Evolutionary conservation across 2,888 invertebrate species (phyloP).

Genomic region (Chydorus sphaericus): DNA sequence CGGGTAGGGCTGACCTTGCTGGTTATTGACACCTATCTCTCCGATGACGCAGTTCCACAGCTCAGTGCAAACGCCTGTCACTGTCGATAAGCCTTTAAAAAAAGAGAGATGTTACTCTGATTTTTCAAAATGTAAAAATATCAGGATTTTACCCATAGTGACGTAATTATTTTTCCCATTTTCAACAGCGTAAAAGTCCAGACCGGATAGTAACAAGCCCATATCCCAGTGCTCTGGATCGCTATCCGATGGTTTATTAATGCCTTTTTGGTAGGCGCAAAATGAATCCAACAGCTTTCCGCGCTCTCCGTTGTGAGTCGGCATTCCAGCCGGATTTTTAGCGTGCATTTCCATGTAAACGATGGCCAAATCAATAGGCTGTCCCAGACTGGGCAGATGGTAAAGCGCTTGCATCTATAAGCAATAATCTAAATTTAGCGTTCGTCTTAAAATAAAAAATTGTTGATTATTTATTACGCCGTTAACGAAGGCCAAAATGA

Average conservation of each 20-base stretch:
- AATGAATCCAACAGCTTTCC: conserved; percentile 53
- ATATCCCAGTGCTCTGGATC: conserved; percentile 67
- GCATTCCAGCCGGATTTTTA: conserved; percentile 44
- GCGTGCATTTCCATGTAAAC: conserved; percentile 55
- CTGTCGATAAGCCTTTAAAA: background rate
- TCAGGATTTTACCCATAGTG: conserved; percentile 46
- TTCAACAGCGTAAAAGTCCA: conserved; percentile 57
- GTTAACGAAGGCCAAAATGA: conserved; percentile 63
- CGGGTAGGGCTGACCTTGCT: conserved; percentile 59
- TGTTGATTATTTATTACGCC: conserved; percentile 36
- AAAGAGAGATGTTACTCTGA: background rate
- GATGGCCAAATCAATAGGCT: conserved; percentile 45
- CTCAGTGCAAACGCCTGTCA: conserved; percentile 56
- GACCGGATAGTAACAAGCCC: conserved; percentile 55
- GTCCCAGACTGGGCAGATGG: conserved; percentile 55
- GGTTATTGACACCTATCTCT: conserved; percentile 57
- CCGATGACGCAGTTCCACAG: conserved; percentile 61
- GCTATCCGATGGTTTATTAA: conserved; percentile 49
- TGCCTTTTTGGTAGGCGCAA: conserved; percentile 49
- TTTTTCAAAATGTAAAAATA: background rate
- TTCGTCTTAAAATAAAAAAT: background rate
- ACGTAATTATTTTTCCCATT: conserved; percentile 52
- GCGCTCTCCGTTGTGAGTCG: conserved; percentile 49
- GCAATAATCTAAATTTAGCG: conserved; percentile 13
- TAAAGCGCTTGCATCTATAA: conserved; percentile 59